Evolutionary conservation across 2,797 vertebrate genomes (phyloP), one percentile per base, ranked within the genome.

Genomic region (Cetoscarus ocellatus): DNA sequence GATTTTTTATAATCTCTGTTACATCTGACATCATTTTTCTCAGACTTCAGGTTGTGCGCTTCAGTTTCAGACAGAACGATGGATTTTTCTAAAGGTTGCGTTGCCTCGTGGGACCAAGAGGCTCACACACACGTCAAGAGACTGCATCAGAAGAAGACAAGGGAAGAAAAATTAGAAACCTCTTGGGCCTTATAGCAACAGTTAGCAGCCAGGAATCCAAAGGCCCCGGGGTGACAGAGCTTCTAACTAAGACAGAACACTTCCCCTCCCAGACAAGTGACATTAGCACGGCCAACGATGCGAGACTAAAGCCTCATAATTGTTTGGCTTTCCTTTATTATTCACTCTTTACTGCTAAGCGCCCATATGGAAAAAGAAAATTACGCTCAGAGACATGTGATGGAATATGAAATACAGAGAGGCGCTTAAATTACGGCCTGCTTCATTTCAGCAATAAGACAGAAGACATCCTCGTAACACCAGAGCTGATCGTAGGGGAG

Each of bases 191-290:
- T 19, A 63, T 35, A 75, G 73, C 62, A 83, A 73, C 77, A 77
- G 47, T 85, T 84, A 80, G 57, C 52, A 81, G 65, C 73, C 51
- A 73, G 67, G 50, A 70, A 82, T 80, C 36, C 61, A 76, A 61
- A 67, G 60, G 64, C 70, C 63, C 0, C 11, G 40, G 8, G 48
- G 78, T 85, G 82, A 84, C 86, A 84, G 68, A 74, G 77, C 70
- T 56, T 70, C 81, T 90, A 92, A 93, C 86, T 89, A 86, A 93
- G 88, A 92, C 83, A 75, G 82, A 92, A 85, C 57, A 83, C 84
- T 80, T 86, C 74, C 73, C 60, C 74, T 75, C 65, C 47, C 77
- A 78, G 86, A 91, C 84, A 79, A 86, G 84, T 85, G 88, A 83
- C 86, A 92, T 92, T 88, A 88, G 70, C 83, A 75, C 50, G 76